A percentile compares a stretch with the other conserved stretches of the same genome.
phyloP scores from a whole-genome alignment of 2,113 vertebrate genomes.

The Chloebia gouldiae region DNA sequence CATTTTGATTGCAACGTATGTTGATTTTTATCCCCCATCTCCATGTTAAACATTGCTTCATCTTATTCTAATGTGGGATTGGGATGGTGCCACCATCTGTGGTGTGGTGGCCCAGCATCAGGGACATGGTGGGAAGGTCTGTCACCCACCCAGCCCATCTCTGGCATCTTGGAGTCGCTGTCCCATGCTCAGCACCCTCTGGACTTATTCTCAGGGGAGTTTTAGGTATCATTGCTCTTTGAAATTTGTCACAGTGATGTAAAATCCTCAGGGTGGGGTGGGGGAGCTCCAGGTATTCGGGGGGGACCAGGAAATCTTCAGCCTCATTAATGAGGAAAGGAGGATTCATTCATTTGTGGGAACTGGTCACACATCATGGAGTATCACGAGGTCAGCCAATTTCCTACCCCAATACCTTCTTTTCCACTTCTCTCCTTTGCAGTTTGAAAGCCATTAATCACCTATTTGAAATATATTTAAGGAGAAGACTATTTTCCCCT shows the following conservation, averaged over 20 bases:
- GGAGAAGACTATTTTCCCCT: conserved; percentile 32
- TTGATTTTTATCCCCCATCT: neutral
- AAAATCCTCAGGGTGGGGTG: neutral
- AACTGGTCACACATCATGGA: neutral
- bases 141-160: neutral
- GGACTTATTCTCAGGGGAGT: neutral
- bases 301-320: neutral
- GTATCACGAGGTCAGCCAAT: neutral
- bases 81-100: neutral
- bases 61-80: neutral
- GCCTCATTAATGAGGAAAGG: neutral
- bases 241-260: neutral
- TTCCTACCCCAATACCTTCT: conserved; percentile 43
- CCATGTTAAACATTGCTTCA: neutral
- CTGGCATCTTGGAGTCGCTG: neutral
- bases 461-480: conserved; percentile 39
- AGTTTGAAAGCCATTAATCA: conserved; percentile 46
- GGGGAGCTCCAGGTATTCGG: neutral
- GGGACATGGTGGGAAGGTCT: neutral
- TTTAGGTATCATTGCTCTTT: neutral
- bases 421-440: conserved; percentile 35
- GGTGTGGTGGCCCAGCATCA: neutral
- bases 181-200: neutral
- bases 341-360: neutral
- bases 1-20: neutral